Conservation (phyloP, 2,888 invertebrate genomes). For the Himalopsyche anomala region DNA sequence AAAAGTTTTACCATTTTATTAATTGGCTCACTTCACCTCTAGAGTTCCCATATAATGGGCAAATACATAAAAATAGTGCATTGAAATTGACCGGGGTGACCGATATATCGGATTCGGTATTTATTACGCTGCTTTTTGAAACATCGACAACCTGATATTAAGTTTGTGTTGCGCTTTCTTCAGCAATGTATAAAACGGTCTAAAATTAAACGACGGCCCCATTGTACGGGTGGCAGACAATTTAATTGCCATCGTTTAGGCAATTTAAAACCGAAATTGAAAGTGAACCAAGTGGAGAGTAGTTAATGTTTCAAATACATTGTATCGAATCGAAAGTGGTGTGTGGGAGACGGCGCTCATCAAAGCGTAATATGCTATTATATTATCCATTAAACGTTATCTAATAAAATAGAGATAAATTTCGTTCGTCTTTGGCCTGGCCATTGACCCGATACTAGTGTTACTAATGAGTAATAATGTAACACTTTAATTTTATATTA, state of each 20-base stretch:
- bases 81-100: too few relatives aligned
- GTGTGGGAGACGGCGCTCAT: conserved; percentile 22
- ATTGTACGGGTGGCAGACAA: conserved; percentile 20
- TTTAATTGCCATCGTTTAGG: conserved; percentile 18
- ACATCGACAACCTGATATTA: too few relatives aligned
- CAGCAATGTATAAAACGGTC: background rate
- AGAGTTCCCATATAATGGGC: too few relatives aligned
- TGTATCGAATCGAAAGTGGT: conserved; percentile 33
- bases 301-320: conserved; percentile 25
- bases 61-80: too few relatives aligned
- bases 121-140: too few relatives aligned
- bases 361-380: conserved; percentile 19
- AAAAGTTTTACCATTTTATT: too few relatives aligned
- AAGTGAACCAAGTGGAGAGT: background rate
- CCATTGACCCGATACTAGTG: too few relatives aligned
- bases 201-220: conserved; percentile 5
- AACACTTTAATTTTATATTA: too few relatives aligned
- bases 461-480: too few relatives aligned
- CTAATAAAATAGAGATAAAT: conserved; percentile 12
- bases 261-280: conserved; percentile 37
- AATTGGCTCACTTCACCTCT: too few relatives aligned
- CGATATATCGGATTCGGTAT: too few relatives aligned
- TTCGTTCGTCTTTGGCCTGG: background rate
- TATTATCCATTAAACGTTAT: background rate
- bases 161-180: background rate